Evolutionary conservation across 2,888 invertebrate genomes (phyloP).

Genomic region (Eumacrocentrus americanus): DNA sequence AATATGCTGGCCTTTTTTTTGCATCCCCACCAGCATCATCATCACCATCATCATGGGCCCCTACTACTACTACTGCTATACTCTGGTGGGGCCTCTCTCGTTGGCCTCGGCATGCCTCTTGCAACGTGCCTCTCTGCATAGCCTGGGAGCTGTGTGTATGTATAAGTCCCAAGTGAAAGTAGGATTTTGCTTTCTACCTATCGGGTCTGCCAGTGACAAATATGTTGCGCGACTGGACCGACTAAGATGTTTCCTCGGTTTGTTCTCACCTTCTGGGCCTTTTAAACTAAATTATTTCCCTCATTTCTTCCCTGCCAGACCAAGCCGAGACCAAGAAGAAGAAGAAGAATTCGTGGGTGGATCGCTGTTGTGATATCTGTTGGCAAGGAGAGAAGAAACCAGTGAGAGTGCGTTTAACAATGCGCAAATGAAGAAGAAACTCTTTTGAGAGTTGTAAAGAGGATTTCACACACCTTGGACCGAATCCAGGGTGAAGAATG

Average conservation of each 20-base stretch:
- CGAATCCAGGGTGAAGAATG: slow-evolving; percentile 21
- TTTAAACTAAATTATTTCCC: too few species aligned
- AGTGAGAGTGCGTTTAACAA: slow-evolving; percentile 28
- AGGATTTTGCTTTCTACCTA: slow-evolving; percentile 60
- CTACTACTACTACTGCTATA: too few species aligned
- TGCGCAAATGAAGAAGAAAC: slow-evolving; percentile 31
- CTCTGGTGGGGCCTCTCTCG: slow-evolving; percentile 23
- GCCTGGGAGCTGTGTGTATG: slow-evolving; percentile 33
- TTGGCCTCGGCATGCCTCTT: slow-evolving; percentile 54
- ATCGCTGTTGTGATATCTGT: too few species aligned
- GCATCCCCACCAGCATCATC: slow-evolving; percentile 18
- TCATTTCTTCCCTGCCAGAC: too few species aligned
- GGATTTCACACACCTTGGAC: slow-evolving; percentile 10
- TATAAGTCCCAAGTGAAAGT: slow-evolving; percentile 59
- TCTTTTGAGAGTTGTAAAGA: neutral
- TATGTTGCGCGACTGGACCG: slow-evolving; percentile 35
- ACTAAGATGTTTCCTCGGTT: slow-evolving; percentile 31
- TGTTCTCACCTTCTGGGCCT: too few species aligned
- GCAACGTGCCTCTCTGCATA: slow-evolving; percentile 29
- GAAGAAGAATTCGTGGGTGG: too few species aligned
- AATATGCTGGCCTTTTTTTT: slow-evolving; percentile 29
- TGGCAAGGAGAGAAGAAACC: too few species aligned
- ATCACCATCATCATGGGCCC: slow-evolving; percentile 6
- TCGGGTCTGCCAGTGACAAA: slow-evolving; percentile 38
- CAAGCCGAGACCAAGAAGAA: too few species aligned